Evolutionary conservation across 1,140 invertebrate genomes (phyloP).

Genomic region (Drosophila rhopaloa): DNA sequence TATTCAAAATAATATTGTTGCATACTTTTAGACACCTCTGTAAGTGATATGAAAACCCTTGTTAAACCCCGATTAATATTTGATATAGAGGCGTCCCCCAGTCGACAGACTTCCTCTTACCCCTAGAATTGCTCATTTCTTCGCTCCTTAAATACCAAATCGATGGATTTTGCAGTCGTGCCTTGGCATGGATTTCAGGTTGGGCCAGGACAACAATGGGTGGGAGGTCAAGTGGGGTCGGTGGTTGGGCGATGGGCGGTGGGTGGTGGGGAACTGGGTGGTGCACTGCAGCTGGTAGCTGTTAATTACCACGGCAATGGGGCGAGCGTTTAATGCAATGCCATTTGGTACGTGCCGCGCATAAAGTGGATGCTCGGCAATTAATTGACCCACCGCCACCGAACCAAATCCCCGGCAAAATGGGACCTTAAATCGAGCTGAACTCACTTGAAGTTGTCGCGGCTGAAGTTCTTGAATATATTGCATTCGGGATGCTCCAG

Average conservation of each 20-base stretch:
- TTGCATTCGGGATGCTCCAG: constrained; percentile 91
- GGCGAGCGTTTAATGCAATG: constrained; percentile 76
- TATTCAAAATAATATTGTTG: too few species aligned
- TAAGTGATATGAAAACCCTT: too few species aligned
- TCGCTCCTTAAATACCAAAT: constrained; percentile 47
- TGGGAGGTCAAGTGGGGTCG: constrained; percentile 15
- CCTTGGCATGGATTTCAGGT: constrained; percentile 34
- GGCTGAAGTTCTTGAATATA: constrained; percentile 89
- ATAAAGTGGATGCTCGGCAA: constrained; percentile 86
- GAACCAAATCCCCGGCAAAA: constrained; percentile 6
- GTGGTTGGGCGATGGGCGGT: neutral
- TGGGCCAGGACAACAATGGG: constrained; percentile 7
- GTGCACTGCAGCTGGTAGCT: constrained; percentile 35
- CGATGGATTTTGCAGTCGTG: constrained; percentile 49
- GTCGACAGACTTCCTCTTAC: neutral
- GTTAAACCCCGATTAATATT: neutral
- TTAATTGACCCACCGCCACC: constrained; percentile 74
- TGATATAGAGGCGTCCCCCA: neutral
- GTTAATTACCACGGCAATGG: constrained; percentile 77
- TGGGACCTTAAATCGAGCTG: constrained; percentile 5
- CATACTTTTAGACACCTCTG: too few species aligned
- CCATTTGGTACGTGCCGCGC: constrained; percentile 77
- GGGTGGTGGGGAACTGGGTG: constrained; percentile 1
- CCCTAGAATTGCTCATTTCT: constrained; percentile 1
- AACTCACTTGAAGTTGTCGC: constrained; percentile 87